Evolutionary conservation across 2,113 vertebrate species (phyloP), one percentile per base, ranked within the genome.

Genomic region (Nycticorax nycticorax): DNA sequence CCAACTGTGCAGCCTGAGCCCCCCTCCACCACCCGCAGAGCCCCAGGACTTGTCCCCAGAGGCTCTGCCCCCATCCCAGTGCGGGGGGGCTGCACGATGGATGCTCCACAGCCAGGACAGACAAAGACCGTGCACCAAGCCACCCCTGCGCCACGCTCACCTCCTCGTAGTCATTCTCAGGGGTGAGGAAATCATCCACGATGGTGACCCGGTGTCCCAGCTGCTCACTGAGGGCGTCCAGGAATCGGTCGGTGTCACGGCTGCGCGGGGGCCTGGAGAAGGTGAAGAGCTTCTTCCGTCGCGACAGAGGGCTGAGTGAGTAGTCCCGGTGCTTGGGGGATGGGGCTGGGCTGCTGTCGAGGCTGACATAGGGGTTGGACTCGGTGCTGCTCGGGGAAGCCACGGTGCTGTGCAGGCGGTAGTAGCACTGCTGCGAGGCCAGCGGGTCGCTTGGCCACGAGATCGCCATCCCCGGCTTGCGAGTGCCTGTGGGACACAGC

Each of bases 81-180:
- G 23, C 1, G 1, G 24, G 8, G n/a, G 13, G 39, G 48, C 90
- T 8, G 14, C 53, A 1, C 10, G 0, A 17, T 0, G 28, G 24
- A 4, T 4, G 18, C 12, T 48, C 48, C 69, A 2, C 0, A 0
- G 3, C 12, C 18, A 1, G 35, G 17, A 12, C 59, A 23, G 47
- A 16, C n/a, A 20, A 5, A 6, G 14, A 2, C 7, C 3, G 0
- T 1, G 15, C 52, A 3, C 50, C 1, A 1, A 10, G 37, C 8
- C 7, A 18, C 12, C 23, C 30, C 28, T 1, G 1, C 1, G 1
- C 20, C 83, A 1, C 0, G 1, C 98, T 97, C 93, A 99, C 99
- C 99, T 99, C 99, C 91, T 99, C 99, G 0, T 99, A 99, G 97
- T 99, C 99, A 0, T 99, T 99, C 97, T 99, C 99, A 0, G 99